Evolutionary conservation across 2,113 vertebrate species (phyloP).

Genomic region (Caranx melampygus): DNA sequence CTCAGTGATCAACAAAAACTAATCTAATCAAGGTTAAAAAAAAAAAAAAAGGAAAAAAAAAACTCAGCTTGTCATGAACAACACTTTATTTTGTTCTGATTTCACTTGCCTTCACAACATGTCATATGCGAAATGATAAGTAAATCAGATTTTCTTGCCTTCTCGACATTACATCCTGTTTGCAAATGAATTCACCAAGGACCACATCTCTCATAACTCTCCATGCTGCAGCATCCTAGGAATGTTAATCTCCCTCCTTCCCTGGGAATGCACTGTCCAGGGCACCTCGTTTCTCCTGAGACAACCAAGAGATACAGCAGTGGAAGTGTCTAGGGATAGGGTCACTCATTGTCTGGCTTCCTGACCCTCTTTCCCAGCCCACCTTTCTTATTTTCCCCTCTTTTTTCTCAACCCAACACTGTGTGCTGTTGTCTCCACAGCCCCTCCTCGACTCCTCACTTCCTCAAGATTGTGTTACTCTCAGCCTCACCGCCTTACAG

Average conservation of each 20-base stretch:
- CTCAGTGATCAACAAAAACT: not conserved
- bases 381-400: conserved; percentile 8
- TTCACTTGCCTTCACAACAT: conserved; percentile 17
- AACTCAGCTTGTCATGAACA: not conserved
- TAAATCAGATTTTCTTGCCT: conserved; percentile 32
- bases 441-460: conserved; percentile 7
- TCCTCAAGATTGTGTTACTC: conserved; percentile 60
- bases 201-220: conserved; percentile 40
- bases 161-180: conserved; percentile 55
- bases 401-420: conserved; percentile 8
- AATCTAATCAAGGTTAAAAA: not conserved
- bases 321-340: conserved; percentile 62
- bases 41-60: not conserved
- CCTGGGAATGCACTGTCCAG: conserved; percentile 63
- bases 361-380: conserved; percentile 1
- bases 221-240: conserved; percentile 61
- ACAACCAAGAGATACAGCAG: conserved; percentile 52
- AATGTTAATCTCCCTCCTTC: conserved; percentile 78
- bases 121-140: conserved; percentile 17
- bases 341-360: conserved; percentile 58
- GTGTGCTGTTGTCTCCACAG: conserved; percentile 50
- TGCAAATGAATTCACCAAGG: conserved; percentile 32
- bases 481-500: conserved; percentile 25
- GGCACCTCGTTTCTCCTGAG: conserved; percentile 59
- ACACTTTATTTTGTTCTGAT: not conserved